Evolutionary conservation across 2,888 invertebrate genomes (phyloP), one percentile per base, ranked within the genome.

Genomic region (Euspilapteryx auroguttella): DNA sequence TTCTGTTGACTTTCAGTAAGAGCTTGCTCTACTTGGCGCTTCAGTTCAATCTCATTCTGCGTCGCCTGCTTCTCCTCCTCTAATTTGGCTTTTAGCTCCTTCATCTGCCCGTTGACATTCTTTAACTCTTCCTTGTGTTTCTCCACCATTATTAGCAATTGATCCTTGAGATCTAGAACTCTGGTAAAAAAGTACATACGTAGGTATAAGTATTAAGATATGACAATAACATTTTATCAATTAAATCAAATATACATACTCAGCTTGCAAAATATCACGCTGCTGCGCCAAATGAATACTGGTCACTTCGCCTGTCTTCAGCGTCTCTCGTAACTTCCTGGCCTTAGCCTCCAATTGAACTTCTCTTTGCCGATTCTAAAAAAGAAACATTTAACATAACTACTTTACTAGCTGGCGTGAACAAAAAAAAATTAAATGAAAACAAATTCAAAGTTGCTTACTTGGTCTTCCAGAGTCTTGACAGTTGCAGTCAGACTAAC

Each of bases 381-480:
- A 40, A 24, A 20, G 13, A 12, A 28, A 29, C 7, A 14, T 14
- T 21, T 11, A 24, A n/a, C n/a, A n/a, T n/a, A n/a, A n/a, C n/a
- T n/a, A n/a, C n/a, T n/a, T n/a, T n/a, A n/a, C n/a, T n/a, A n/a
- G n/a, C n/a, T n/a, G n/a, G n/a, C n/a, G n/a, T n/a, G n/a, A n/a
- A n/a, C n/a, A n/a, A n/a, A n/a, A n/a, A n/a, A n/a, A n/a, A n/a
- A n/a, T n/a, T n/a, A n/a, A n/a, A n/a, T n/a, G n/a, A n/a, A n/a
- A n/a, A n/a, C n/a, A n/a, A n/a, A n/a, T n/a, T n/a, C n/a, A n/a
- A n/a, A n/a, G n/a, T n/a, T n/a, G n/a, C n/a, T 8, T 8, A 69
- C 75, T 61, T 75, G 69, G 32, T 75, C 73, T 49, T 75, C 75
- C 21, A 71, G 42, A 32, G 51, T 35, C 35, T 75, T 75, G 2